Base-by-base conservation (phyloP, 2,113 vertebrate genomes). In the Carlito syrichta region DNA sequence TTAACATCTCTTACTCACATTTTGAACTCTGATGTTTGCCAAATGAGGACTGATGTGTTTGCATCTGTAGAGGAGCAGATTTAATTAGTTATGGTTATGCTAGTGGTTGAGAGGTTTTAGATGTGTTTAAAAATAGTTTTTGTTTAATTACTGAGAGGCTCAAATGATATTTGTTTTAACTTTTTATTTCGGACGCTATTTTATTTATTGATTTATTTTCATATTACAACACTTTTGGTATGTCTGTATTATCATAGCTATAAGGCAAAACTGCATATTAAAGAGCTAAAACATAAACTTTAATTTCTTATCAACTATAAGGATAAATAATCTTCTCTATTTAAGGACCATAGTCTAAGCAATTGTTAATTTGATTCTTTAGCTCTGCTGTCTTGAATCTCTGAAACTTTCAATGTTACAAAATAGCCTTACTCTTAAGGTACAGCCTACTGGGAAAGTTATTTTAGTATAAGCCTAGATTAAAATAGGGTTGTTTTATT, bases 401-500 rank as follows among this genome's bases (percentile, higher is more conserved):
- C 82, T 48, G 38, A 23, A 68, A 7, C 32, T 20, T 40, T 81
- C 58, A 32, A 5, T 22, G 35, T 14, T 60, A 10, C 50, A 38
- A 60, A 23, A 43, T 14, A 71, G 48, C 4, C 50, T 38, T 11
- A 45, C 20, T 40, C 22, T 56, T 12, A 69, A 78, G 60, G 77
- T 0, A 38, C 14, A 35, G 45, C 16, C 45, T 32, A 19, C 8
- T 35, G 43, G 25, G 25, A 73, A 79, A 87, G 40, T 69, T 12
- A 11, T 76, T 77, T 86, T 69, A 11, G 40, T 23, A 0, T 35
- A 56, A 43, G 25, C 81, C 30, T 32, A 38, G 32, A 35, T 71
- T 79, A 85, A 94, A 93, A 86, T 16, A 52, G 19, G 12, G 20
- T n/a, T 66, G 48, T 69, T 91, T 86, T 35, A 52, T 62, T 79